Evolutionary conservation across 2,113 vertebrate species (phyloP), one percentile per base, ranked within the genome.

Genomic region (Brienomyrus longianalis): DNA sequence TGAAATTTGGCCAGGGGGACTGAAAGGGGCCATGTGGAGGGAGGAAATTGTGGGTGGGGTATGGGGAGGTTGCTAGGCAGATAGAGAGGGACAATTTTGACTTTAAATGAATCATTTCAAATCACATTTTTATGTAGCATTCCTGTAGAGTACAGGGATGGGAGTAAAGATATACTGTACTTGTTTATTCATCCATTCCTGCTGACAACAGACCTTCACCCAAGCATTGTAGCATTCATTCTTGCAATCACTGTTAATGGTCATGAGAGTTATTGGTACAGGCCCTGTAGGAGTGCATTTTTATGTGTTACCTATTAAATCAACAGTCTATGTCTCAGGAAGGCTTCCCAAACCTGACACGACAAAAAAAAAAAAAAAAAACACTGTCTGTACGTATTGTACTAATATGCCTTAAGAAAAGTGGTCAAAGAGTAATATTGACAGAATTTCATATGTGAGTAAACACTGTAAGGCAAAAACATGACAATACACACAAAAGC

Each of bases 51-150:
- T 70, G 59, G 90, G 85, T 62, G 89, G 52, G 66, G 62, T 6
- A 52, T n/a, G 54, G 52, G 88, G 89, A 85, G 88, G 62, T n/a
- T 66, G n/a, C 62, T 43, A 51, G 88, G 88, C 88, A 88, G 90
- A 89, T 43, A 66, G 70, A 59, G 88, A 70, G 8, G 31, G 90
- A 93, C 90, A 93, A 84, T 89, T 19, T 84, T 95, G 95, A 95
- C 94, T 94, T 96, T 95, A 93, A 90, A 94, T 90, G 88, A 95
- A 94, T 93, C 87, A 91, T 92, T 94, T 95, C 88, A 92, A 93
- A 92, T 90, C 87, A 48, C 90, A 31, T 21, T 91, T 89, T 92
- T 92, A 88, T 94, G 94, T 93, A 93, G 95, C 93, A 93, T 91
- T 93, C 92, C 91, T 91, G 93, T 89, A 80, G 89, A 89, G 87